phyloP scores from a whole-genome alignment of 2,797 vertebrate genomes.

The Crenuchus spilurus region DNA sequence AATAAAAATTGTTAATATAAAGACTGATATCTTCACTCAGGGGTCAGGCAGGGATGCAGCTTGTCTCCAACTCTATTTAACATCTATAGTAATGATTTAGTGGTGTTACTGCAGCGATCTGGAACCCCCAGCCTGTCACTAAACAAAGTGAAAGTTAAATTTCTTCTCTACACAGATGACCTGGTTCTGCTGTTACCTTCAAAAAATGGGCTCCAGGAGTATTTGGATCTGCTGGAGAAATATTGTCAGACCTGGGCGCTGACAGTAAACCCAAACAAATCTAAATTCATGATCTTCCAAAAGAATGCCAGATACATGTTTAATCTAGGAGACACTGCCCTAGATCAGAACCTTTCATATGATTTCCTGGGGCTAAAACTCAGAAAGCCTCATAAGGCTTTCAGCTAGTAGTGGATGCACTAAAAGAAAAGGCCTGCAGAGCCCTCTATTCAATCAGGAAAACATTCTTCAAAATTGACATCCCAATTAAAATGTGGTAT shows the following conservation, averaged over 20 bases:
- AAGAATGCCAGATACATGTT: neutral
- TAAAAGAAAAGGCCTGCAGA: no score
- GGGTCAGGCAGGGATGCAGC: neutral
- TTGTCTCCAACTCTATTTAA: neutral
- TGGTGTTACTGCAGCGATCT: neutral
- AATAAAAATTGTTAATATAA: neutral
- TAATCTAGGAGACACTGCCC: neutral
- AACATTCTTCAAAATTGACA: neutral
- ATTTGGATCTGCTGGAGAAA: neutral
- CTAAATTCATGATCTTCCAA: neutral
- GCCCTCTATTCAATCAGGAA: no score
- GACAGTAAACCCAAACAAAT: neutral
- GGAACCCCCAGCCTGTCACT: neutral
- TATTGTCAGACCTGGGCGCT: neutral
- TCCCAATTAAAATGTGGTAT: neutral
- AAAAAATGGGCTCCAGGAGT: neutral
- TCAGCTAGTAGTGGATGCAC: no score
- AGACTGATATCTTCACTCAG: neutral
- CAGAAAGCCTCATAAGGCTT: neutral
- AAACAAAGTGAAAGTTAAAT: neutral
- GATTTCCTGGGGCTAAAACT: neutral
- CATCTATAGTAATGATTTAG: neutral
- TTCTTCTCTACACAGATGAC: neutral
- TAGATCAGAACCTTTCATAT: neutral
- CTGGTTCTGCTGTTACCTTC: neutral